These are phyloP conservation scores for Cryptus armator DNA, from an alignment of 2,888 invertebrate species.

Conservation along the genomic window DNA sequence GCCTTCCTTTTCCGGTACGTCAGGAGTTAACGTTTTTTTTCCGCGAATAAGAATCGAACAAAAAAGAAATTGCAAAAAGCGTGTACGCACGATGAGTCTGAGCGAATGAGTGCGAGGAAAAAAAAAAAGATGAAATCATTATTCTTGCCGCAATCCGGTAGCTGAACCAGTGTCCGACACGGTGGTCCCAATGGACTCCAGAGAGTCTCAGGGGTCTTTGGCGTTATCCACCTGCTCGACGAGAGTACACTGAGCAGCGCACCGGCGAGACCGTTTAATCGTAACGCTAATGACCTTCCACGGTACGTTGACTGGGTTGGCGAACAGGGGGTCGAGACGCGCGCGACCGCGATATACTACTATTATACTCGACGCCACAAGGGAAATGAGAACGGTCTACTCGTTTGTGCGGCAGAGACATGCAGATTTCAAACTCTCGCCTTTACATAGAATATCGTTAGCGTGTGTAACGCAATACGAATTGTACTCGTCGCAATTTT, in stretches of 20 bases:
- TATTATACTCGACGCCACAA: slow-evolving; percentile 4
- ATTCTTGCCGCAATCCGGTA: slow-evolving; percentile 59
- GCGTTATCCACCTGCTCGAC: slow-evolving; percentile 72
- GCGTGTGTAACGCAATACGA: background rate
- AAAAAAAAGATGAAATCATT: slow-evolving; percentile 54
- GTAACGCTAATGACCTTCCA: slow-evolving; percentile 78
- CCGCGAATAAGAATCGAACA: background rate
- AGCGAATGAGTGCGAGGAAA: background rate
- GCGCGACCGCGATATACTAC: slow-evolving; percentile 12
- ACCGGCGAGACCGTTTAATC: slow-evolving; percentile 68
- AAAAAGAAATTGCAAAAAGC: slow-evolving; percentile 32
- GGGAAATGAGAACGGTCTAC: slow-evolving; percentile 18
- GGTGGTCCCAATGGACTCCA: slow-evolving; percentile 63
- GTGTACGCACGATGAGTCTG: background rate
- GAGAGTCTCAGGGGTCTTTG: slow-evolving; percentile 28
- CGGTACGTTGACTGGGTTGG: slow-evolving; percentile 72
- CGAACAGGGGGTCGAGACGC: slow-evolving; percentile 26
- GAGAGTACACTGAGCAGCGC: slow-evolving; percentile 47
- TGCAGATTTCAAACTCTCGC: slow-evolving; percentile 16
- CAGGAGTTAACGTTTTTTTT: slow-evolving; percentile 23
- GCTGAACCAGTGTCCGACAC: slow-evolving; percentile 46
- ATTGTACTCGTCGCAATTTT: background rate
- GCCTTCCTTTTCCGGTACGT: slow-evolving; percentile 59
- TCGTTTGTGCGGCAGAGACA: slow-evolving; percentile 30
- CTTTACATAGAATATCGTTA: slow-evolving; percentile 1